These are phyloP conservation scores for Hybognathus amarus DNA, from an alignment of 2,797 vertebrate genomes.

Conservation along the genomic window DNA sequence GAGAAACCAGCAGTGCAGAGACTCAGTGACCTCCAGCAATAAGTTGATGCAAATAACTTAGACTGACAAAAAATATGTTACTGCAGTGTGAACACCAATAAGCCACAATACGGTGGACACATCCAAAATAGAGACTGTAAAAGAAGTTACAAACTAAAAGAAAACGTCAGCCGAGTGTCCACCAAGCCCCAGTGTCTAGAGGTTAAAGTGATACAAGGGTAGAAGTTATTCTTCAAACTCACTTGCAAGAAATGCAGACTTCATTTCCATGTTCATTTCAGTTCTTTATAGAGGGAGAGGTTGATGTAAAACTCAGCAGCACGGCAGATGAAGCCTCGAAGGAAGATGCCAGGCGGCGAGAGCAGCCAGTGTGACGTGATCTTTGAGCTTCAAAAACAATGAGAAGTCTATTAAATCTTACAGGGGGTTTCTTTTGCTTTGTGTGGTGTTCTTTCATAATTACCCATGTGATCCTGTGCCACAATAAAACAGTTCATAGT, in stretches of 20 bases:
- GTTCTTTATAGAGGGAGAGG: conserved; percentile 45
- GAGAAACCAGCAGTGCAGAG: conserved; percentile 10
- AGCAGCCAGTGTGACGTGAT: conserved; percentile 26
- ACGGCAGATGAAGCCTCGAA: conserved; percentile 29
- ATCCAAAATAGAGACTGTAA: not conserved
- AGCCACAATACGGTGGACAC: not conserved
- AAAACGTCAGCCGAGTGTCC: not conserved
- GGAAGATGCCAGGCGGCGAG: conserved; percentile 34
- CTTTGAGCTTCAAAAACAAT: conserved; percentile 47
- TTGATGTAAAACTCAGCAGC: conserved; percentile 41
- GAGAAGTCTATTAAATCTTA: conserved; percentile 50
- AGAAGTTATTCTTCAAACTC: conserved; percentile 14
- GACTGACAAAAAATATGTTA: not conserved
- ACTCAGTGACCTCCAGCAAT: conserved; percentile 15
- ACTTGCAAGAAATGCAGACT: conserved; percentile 16
- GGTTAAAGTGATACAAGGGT: not conserved
- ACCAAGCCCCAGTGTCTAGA: not conserved
- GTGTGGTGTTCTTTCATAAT: conserved; percentile 14
- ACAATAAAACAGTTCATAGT: conserved; percentile 36
- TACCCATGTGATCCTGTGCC: conserved; percentile 44
- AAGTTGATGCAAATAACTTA: not conserved
- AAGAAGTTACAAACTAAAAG: not conserved
- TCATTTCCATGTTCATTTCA: conserved; percentile 2
- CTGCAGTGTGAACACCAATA: not conserved
- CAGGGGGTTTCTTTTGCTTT: conserved; percentile 23